Percentiles rank a stretch among this genome's conserved stretches.
Conservation (phyloP, 2,797 vertebrate genomes). For the Lates japonicus region DNA sequence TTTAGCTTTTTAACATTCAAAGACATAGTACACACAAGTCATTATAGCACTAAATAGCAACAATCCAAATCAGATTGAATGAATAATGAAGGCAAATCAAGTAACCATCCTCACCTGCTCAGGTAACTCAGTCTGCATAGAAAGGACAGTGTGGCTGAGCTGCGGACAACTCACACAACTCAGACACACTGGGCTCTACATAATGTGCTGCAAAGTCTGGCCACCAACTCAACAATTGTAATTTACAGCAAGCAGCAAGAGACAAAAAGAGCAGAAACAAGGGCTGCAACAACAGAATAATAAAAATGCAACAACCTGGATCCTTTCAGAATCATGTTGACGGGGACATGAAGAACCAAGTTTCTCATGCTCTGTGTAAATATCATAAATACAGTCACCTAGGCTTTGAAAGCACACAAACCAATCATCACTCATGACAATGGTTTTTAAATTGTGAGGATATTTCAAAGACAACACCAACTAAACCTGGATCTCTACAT, state of each 20-base stretch:
- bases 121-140: neutral
- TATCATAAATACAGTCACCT: too few species aligned
- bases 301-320: neutral
- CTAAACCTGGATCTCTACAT: neutral
- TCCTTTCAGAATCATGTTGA: neutral
- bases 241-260: neutral
- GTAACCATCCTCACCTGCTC: neutral
- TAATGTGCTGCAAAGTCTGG: neutral
- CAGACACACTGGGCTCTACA: neutral
- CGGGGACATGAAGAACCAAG: neutral
- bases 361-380: neutral
- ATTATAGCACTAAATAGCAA: neutral
- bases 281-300: neutral
- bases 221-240: neutral
- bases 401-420: neutral
- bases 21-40: neutral
- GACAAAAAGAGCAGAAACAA: neutral
- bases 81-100: neutral
- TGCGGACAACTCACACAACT: neutral
- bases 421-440: neutral
- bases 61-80: neutral
- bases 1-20: neutral
- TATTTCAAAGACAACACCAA: neutral
- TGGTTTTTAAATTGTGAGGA: neutral
- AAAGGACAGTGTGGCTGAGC: neutral